These are phyloP conservation scores for Myanophis thanlyinensis DNA, from an alignment of 2,113 vertebrate species.

Conservation along the genomic window DNA sequence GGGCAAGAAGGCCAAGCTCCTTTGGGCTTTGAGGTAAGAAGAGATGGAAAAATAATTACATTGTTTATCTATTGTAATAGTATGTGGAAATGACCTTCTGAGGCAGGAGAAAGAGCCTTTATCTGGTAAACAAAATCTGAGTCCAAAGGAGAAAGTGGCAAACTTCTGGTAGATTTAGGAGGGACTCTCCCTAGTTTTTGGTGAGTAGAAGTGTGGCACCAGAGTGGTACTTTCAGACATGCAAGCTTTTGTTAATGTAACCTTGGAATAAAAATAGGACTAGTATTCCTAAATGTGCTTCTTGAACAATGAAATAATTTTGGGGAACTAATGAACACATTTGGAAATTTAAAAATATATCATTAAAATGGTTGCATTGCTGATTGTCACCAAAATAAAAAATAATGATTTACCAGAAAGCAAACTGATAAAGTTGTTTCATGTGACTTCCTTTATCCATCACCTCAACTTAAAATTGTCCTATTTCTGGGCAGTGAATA, in stretches of 20 bases:
- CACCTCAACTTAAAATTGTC: not conserved
- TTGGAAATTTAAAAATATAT: not conserved
- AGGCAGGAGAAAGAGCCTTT: not conserved
- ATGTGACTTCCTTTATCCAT: not conserved
- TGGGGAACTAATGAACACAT: not conserved
- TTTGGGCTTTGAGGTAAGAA: constrained; percentile 77
- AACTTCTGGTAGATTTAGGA: not conserved
- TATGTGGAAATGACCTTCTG: not conserved
- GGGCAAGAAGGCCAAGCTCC: constrained; percentile 83
- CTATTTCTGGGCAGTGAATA: not conserved
- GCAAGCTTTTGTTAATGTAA: not conserved
- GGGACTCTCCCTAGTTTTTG: not conserved
- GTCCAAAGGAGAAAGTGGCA: not conserved
- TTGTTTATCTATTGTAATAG: not conserved
- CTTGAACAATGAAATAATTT: not conserved
- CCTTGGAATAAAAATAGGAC: not conserved
- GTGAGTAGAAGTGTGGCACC: not conserved
- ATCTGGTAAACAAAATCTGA: not conserved
- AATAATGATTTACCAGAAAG: not conserved
- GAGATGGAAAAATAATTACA: not conserved
- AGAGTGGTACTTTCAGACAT: not conserved
- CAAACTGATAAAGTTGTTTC: not conserved
- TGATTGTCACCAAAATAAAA: not conserved
- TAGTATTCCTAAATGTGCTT: not conserved
- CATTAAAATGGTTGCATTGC: not conserved